These are phyloP conservation scores for Desmodus rotundus DNA, from an alignment of 2,113 vertebrate species.

Conservation along the genomic window DNA sequence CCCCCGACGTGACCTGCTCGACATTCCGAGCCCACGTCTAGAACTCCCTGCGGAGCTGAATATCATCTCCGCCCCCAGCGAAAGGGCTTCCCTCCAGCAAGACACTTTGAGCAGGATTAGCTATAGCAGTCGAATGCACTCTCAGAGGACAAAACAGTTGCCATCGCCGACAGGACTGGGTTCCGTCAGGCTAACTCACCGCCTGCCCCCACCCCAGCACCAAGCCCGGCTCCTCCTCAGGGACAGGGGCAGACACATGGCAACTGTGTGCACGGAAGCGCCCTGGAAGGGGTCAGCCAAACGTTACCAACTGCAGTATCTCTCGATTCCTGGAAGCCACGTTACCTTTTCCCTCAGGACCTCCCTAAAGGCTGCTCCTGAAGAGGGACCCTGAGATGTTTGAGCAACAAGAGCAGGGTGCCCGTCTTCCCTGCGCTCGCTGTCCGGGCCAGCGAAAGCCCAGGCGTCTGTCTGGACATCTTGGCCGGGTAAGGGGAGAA, in stretches of 20 bases:
- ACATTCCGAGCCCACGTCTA: neutral
- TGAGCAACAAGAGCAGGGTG: neutral
- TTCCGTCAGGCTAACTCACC: neutral
- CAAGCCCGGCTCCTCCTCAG: neutral
- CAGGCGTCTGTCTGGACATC: neutral
- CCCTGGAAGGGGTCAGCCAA: neutral
- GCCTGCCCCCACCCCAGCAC: too few species aligned
- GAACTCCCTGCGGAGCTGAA: neutral
- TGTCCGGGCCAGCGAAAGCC: neutral
- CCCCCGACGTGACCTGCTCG: neutral
- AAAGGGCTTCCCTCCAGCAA: neutral
- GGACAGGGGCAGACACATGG: neutral
- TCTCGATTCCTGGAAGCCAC: neutral
- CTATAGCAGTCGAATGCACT: neutral
- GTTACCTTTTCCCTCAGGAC: neutral
- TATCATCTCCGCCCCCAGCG: neutral
- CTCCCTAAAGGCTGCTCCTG: neutral
- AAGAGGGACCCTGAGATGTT: neutral
- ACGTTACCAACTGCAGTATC: neutral
- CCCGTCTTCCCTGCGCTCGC: neutral
- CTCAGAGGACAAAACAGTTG: conserved; percentile 4
- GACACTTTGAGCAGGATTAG: neutral
- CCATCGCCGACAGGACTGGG: neutral
- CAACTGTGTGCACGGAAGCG: rapidly evolving
- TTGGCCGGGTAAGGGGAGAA: neutral